phyloP scores from a whole-genome alignment of 1,140 invertebrate species.

The Mamestra configurata region DNA sequence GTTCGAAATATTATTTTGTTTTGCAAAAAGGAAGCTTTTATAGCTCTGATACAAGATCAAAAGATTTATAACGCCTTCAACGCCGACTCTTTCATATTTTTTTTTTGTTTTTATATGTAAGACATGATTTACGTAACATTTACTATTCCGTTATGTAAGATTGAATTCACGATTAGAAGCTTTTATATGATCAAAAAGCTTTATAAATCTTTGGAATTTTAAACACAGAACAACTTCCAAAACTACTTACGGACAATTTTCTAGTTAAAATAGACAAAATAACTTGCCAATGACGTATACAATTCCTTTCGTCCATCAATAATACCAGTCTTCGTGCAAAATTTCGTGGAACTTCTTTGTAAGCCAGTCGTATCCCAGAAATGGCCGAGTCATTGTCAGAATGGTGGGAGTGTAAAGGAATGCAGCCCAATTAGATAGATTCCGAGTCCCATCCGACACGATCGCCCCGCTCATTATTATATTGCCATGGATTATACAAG shows the following conservation, averaged over 20 bases:
- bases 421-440: slow-evolving; percentile 77
- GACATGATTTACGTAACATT: too few relatives aligned
- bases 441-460: slow-evolving; percentile 60
- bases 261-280: background rate
- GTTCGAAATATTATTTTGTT: background rate
- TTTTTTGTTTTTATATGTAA: too few relatives aligned
- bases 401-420: slow-evolving; percentile 64
- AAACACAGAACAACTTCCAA: background rate
- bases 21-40: background rate
- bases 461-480: slow-evolving; percentile 47
- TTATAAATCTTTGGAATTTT: background rate
- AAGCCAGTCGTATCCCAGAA: slow-evolving; percentile 33
- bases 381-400: slow-evolving; percentile 51
- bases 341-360: background rate
- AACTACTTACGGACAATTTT: background rate
- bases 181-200: too few relatives aligned
- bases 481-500: slow-evolving; percentile 29
- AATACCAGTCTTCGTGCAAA: background rate
- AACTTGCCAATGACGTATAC: background rate
- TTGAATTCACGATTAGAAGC: too few relatives aligned
- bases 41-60: background rate
- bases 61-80: background rate
- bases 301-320: slow-evolving; percentile 5
- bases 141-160: too few relatives aligned
- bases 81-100: background rate